phyloP scores from a whole-genome alignment of 2,888 invertebrate species.

The Petrolisthes manimaculis region DNA sequence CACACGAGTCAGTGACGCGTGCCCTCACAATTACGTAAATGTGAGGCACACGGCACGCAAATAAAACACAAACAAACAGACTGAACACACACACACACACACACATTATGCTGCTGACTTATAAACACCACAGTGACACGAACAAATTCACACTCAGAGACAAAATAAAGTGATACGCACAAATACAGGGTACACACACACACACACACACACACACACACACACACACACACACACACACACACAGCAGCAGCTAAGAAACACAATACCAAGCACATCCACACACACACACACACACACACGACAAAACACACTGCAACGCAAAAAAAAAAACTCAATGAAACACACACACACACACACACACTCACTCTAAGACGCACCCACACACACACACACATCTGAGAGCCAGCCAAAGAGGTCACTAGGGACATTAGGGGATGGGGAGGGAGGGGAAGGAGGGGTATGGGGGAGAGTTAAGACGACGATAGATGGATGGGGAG shows the following conservation, averaged over 20 bases:
- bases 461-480: neutral
- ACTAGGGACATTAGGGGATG: neutral
- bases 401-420: neutral
- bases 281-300: neutral
- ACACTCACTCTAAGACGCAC: no score
- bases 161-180: no score
- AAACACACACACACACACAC: no score
- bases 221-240: slow-evolving; percentile 39
- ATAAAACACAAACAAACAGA: no score
- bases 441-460: neutral
- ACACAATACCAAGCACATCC: neutral
- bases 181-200: slow-evolving; percentile 14
- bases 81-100: no score
- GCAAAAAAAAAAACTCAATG: no score
- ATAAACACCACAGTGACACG: no score
- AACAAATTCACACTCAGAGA: no score
- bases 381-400: neutral
- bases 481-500: neutral
- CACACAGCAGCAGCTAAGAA: slow-evolving; percentile 8
- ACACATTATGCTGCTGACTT: neutral
- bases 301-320: no score
- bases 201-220: slow-evolving; percentile 33
- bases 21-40: no score
- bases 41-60: no score
- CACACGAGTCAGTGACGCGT: no score